Conservation (phyloP, 1,140 invertebrate genomes). For the Ctenoplectra terminalis region DNA sequence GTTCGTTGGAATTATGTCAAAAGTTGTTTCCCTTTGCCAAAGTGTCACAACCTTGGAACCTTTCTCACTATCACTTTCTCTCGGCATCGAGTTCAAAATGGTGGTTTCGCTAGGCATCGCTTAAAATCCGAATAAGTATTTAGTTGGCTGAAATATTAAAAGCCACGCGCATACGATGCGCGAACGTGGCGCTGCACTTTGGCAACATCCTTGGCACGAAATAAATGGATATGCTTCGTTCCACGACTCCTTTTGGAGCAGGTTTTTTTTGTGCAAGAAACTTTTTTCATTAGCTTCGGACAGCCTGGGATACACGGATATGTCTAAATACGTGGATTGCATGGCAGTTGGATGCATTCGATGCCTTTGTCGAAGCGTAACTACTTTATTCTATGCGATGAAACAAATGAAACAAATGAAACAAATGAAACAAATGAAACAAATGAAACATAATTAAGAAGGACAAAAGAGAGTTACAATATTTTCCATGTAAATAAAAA, state of each 20-base stretch:
- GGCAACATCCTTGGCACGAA: slow-evolving; percentile 20
- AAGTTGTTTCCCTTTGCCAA: too few species aligned
- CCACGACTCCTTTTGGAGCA: neutral
- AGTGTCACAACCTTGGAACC: neutral
- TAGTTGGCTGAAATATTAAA: slow-evolving; percentile 48
- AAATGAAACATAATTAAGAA: too few species aligned
- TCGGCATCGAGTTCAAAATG: neutral
- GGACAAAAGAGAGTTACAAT: too few species aligned
- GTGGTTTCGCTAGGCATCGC: neutral
- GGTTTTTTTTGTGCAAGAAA: slow-evolving; percentile 4
- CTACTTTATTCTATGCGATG: neutral
- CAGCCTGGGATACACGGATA: slow-evolving; percentile 6
- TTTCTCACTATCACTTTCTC: neutral
- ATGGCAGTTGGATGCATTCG: neutral
- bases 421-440: too few species aligned
- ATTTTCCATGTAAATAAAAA: too few species aligned
- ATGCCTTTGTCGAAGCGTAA: neutral
- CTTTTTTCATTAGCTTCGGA: slow-evolving; percentile 31
- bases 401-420: too few species aligned
- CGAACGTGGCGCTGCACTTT: neutral
- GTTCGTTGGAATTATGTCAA: too few species aligned
- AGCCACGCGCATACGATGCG: neutral
- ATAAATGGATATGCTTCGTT: slow-evolving; percentile 7
- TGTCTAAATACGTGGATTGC: neutral
- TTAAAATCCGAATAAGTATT: slow-evolving; percentile 21